phyloP scores from a whole-genome alignment of 2,888 invertebrate genomes.

The Perdita meconis region DNA sequence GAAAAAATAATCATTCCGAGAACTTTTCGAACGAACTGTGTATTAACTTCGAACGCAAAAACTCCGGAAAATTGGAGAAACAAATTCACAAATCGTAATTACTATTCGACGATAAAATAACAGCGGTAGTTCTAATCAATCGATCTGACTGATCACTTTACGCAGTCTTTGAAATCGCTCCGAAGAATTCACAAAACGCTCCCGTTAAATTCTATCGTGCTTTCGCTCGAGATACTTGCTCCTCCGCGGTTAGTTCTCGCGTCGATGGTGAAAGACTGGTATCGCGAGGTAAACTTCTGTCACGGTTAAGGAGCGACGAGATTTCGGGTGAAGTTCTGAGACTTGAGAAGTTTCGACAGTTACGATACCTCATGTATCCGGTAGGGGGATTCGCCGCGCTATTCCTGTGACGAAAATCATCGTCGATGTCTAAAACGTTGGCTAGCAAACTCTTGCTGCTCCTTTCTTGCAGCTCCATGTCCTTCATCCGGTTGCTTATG shows the following conservation, averaged over 20 bases:
- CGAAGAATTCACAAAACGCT: too few relatives aligned
- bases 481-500: slow-evolving; percentile 96
- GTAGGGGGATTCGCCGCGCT: slow-evolving; percentile 82
- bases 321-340: neutral
- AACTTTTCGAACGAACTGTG: too few relatives aligned
- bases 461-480: slow-evolving; percentile 96
- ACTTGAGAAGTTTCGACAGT: neutral
- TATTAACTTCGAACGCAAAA: too few relatives aligned
- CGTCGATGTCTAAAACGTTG: slow-evolving; percentile 97
- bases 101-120: too few relatives aligned
- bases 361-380: slow-evolving; percentile 77
- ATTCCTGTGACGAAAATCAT: slow-evolving; percentile 93
- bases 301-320: neutral
- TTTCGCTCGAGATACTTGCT: neutral
- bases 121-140: too few relatives aligned
- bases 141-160: too few relatives aligned
- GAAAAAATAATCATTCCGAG: too few relatives aligned
- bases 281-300: slow-evolving; percentile 2
- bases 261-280: neutral
- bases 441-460: slow-evolving; percentile 97
- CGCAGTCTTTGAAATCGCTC: too few relatives aligned
- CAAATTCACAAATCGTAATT: too few relatives aligned
- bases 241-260: neutral
- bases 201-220: neutral
- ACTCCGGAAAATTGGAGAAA: too few relatives aligned